A percentile compares a stretch with the other conserved stretches of the same genome.
Evolutionary conservation across 1,140 invertebrate species (phyloP).

Genomic region (Teleogryllus occipitalis): DNA sequence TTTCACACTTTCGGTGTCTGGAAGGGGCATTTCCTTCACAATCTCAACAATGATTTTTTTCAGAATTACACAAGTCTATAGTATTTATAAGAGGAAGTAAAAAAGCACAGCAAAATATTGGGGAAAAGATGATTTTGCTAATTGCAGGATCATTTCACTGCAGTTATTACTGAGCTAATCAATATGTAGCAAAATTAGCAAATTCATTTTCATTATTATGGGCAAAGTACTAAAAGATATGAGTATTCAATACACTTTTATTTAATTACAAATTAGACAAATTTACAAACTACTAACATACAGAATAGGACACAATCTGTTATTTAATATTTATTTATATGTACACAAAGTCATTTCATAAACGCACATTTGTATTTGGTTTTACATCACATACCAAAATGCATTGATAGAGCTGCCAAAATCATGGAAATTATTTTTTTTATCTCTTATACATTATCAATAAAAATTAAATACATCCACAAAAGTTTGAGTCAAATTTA

Average conservation of each 20-base stretch:
- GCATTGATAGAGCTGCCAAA: not conserved
- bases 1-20: too few relatives aligned
- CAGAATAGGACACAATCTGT: not conserved
- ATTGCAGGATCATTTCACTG: too few relatives aligned
- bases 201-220: too few relatives aligned
- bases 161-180: too few relatives aligned
- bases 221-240: not conserved
- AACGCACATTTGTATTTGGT: constrained; percentile 11
- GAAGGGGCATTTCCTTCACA: too few relatives aligned
- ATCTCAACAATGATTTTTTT: too few relatives aligned
- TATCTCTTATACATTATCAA: not conserved
- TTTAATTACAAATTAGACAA: constrained; percentile 6
- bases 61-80: too few relatives aligned
- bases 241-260: not conserved
- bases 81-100: too few relatives aligned
- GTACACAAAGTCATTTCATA: not conserved
- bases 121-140: too few relatives aligned
- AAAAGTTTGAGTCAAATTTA: not conserved
- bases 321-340: constrained; percentile 1
- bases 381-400: not conserved
- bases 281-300: constrained; percentile 3
- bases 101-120: too few relatives aligned
- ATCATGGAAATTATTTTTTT: not conserved
- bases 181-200: too few relatives aligned
- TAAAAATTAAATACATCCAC: not conserved